phyloP scores from a whole-genome alignment of 2,113 vertebrate genomes.

The Tragelaphus strepsiceros region DNA sequence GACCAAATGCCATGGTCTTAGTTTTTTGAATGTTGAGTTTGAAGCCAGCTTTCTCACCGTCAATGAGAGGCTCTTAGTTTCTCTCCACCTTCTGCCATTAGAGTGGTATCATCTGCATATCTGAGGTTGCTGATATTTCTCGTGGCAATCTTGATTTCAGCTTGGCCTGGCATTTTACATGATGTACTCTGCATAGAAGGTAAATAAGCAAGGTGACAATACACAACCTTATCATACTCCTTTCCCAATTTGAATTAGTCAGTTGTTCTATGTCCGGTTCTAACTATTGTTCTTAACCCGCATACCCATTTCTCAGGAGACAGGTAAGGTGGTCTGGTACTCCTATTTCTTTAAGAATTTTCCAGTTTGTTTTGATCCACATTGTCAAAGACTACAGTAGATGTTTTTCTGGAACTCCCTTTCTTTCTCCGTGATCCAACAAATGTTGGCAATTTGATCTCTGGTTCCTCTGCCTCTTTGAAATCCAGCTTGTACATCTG shows the following conservation, averaged over 20 bases:
- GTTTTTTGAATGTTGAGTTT: not conserved
- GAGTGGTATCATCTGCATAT: not conserved
- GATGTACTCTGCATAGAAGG: not conserved
- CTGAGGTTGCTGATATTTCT: not conserved
- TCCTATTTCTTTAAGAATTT: not conserved
- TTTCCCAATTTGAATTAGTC: not conserved
- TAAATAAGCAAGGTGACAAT: not conserved
- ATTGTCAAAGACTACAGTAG: not conserved
- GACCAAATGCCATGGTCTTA: not conserved
- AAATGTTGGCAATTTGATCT: not conserved
- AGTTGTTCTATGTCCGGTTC: not conserved
- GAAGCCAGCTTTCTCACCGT: not conserved
- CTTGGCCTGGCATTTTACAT: not conserved
- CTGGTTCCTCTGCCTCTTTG: not conserved
- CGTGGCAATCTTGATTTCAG: not conserved
- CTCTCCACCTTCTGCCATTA: not conserved
- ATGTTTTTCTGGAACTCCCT: not conserved
- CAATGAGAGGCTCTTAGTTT: not conserved
- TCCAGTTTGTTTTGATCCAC: not conserved
- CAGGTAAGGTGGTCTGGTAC: not conserved
- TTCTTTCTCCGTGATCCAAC: not conserved
- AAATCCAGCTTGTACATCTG: not conserved
- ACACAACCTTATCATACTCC: not conserved
- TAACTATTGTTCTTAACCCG: not conserved
- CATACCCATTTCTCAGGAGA: not conserved